Conservation (phyloP, 2,888 invertebrate species). For the Chydorus sphaericus region DNA sequence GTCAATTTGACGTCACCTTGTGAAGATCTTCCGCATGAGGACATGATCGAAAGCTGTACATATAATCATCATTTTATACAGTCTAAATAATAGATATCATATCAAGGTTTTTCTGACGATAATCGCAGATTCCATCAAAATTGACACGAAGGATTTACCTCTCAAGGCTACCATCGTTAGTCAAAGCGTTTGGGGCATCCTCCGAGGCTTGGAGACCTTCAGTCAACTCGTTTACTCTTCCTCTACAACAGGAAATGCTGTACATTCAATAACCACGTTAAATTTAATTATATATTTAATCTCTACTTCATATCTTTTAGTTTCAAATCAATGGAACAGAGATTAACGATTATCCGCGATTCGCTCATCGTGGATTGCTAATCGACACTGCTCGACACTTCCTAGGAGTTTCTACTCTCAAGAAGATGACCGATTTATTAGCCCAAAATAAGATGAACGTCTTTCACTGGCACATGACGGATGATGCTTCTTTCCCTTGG, state of each 20-base stretch:
- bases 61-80: slow-evolving; percentile 10
- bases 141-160: slow-evolving; percentile 24
- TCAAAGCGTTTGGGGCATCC: slow-evolving; percentile 59
- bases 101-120: not conserved
- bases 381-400: slow-evolving; percentile 80
- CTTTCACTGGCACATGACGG: slow-evolving; percentile 89
- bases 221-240: slow-evolving; percentile 49
- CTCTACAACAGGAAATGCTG: slow-evolving; percentile 26
- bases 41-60: slow-evolving; percentile 67
- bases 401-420: slow-evolving; percentile 48
- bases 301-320: slow-evolving; percentile 35
- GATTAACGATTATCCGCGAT: slow-evolving; percentile 61
- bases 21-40: slow-evolving; percentile 45
- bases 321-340: slow-evolving; percentile 48
- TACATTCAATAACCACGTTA: too few species aligned
- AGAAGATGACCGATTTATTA: slow-evolving; percentile 62
- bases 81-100: too few species aligned
- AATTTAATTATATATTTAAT: too few species aligned
- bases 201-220: slow-evolving; percentile 75
- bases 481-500: slow-evolving; percentile 86
- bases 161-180: slow-evolving; percentile 26
- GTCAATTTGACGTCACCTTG: slow-evolving; percentile 45
- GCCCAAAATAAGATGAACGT: slow-evolving; percentile 83
- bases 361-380: slow-evolving; percentile 65
- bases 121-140: slow-evolving; percentile 24